Evolutionary conservation across 2,888 invertebrate species (phyloP), one percentile per base, ranked within the genome.

Genomic region (Crocallis elinguaria): DNA sequence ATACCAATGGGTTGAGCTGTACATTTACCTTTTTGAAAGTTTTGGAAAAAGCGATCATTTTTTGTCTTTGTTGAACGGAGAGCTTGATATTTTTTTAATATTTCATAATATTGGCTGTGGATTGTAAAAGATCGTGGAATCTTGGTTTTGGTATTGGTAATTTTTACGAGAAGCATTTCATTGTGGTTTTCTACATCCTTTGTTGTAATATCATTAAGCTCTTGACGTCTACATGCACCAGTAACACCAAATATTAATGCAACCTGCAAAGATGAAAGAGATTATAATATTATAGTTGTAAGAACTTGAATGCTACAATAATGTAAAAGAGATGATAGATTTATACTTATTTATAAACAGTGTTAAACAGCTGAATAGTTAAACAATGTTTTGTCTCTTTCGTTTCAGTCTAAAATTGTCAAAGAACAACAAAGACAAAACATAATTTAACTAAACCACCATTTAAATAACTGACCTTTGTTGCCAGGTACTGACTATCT

Each of bases 1-100:
- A 43, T 52, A 14, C 56, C 60, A 21, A 62, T 56, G 3, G 39
- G 17, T 21, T 64, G 64, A 8, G 13, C 0, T 3, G 50, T 62
- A 38, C 63, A 66, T 42, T 55, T 66, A 4, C 57, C 61, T n/a
- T 49, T 60, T 5, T 48, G 49, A 23, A 49, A 58, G 29, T 51
- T 49, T 45, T 37, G 49, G 37, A 66, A 66, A 13, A 63, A 63
- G n/a, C 55, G 46, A 39, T 57, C 25, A 25, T 9, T 48, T 23
- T 61, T 61, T 30, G 27, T 35, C 11, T 62, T 59, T 29, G 37
- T 13, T 13, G 53, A 19, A 4, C 61, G 55, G 12, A 54, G 27
- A 35, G 13, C 17, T 51, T 53, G 9, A 30, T 63, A 62, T 12
- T 63, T 61, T 14, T 59, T 49, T 0, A 63, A 46, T 9, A 63